A percentile compares a stretch with the other conserved stretches of the same genome.
Evolutionary conservation across 2,888 invertebrate genomes (phyloP).

Genomic region (Parasteatoda lunata): DNA sequence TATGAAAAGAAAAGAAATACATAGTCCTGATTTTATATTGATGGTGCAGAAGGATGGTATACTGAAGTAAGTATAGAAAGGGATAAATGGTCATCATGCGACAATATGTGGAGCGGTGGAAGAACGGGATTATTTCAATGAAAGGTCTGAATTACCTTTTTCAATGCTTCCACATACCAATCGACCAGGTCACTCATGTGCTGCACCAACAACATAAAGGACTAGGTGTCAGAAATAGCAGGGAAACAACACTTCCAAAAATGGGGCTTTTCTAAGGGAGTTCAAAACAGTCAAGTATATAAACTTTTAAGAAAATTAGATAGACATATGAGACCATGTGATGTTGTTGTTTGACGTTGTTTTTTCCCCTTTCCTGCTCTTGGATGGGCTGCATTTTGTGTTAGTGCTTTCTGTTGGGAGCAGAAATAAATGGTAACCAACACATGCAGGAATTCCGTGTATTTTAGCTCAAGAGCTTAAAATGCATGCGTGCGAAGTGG

Average conservation of each 20-base stretch:
- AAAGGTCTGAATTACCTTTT: conserved; percentile 69
- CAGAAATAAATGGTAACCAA: not conserved
- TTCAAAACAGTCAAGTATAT: conserved; percentile 68
- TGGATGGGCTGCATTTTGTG: conserved; percentile 1
- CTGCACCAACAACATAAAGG: conserved; percentile 70
- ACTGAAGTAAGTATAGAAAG: conserved; percentile 6
- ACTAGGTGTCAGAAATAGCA: conserved; percentile 69
- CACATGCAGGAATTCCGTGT: conserved; percentile 19
- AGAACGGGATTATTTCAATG: conserved; percentile 40
- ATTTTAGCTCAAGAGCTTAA: not conserved
- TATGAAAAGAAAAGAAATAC: not conserved
- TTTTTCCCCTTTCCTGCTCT: not conserved
- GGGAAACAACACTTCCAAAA: conserved; percentile 65
- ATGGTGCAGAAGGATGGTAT: conserved; percentile 50
- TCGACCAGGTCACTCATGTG: conserved; percentile 70
- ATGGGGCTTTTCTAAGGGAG: conserved; percentile 64
- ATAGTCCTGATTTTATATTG: conserved; percentile 54
- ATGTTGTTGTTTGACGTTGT: conserved; percentile 31
- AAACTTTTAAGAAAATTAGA: conserved; percentile 63
- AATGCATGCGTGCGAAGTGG: conserved; percentile 32
- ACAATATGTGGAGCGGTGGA: conserved; percentile 58
- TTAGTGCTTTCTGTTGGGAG: conserved; percentile 5
- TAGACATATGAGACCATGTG: conserved; percentile 52
- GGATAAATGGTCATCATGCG: conserved; percentile 44
- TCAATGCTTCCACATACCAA: conserved; percentile 70